Evolutionary conservation across 2,113 vertebrate genomes (phyloP).

Genomic region (Tachuris rubrigastra): DNA sequence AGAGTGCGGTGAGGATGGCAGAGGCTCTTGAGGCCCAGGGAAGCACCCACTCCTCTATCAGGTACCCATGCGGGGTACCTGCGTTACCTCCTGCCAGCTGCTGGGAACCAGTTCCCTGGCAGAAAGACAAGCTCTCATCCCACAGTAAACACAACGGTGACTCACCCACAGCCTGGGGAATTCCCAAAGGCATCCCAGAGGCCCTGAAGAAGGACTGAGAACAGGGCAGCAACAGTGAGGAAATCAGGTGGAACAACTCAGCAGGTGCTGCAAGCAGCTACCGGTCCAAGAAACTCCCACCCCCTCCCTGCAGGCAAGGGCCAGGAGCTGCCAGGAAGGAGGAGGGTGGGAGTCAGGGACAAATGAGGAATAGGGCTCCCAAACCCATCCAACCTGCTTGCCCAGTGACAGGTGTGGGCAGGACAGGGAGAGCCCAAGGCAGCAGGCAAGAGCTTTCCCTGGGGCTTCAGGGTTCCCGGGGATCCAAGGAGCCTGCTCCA

Average conservation of each 20-base stretch:
- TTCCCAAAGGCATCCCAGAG: background rate
- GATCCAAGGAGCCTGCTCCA: background rate
- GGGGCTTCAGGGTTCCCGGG: background rate
- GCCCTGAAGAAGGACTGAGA: background rate
- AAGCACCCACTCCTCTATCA: background rate
- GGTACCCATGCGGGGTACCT: background rate
- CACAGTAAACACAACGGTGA: background rate
- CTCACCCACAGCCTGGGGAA: background rate
- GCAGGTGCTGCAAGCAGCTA: background rate
- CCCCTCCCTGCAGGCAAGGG: background rate
- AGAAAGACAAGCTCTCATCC: background rate
- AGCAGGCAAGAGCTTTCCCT: background rate
- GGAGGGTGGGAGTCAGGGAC: background rate
- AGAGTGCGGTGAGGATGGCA: accelerated
- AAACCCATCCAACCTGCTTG: background rate
- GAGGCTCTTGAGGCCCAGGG: background rate
- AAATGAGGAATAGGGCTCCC: background rate
- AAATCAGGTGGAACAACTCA: background rate
- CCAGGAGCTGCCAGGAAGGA: background rate
- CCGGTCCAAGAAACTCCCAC: background rate
- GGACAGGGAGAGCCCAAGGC: background rate
- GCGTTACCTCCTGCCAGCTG: background rate
- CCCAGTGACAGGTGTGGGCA: background rate
- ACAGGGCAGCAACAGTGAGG: background rate
- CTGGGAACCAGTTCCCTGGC: background rate